Conservation (phyloP, 2,888 invertebrate species). For the Polietes domitor region DNA sequence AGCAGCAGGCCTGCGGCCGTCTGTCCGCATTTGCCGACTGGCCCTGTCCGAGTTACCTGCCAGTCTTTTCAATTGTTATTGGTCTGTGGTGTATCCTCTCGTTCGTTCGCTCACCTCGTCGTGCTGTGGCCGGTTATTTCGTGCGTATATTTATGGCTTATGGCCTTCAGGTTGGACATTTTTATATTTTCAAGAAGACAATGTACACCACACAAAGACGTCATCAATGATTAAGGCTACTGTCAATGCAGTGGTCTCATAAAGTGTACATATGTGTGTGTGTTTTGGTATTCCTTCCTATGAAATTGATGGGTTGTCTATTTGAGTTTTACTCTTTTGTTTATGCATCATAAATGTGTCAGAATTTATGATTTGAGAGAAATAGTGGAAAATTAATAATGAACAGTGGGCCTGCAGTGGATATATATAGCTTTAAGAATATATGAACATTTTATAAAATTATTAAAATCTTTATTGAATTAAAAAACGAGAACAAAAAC, state of each 20-base stretch:
- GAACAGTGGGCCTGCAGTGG: background rate
- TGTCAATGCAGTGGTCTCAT: conserved; percentile 46
- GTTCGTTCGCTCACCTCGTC: background rate
- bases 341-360: conserved; percentile 66
- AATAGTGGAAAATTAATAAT: conserved; percentile 19
- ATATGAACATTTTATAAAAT: too few species aligned
- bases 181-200: conserved; percentile 60
- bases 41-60: conserved; percentile 5
- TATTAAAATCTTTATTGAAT: too few species aligned
- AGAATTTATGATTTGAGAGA: conserved; percentile 55
- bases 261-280: background rate
- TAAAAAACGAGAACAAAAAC: too few species aligned
- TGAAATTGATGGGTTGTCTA: conserved; percentile 16
- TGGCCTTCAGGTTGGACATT: conserved; percentile 46
- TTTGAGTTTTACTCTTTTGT: conserved; percentile 39
- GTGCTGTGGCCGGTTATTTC: background rate
- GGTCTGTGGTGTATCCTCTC: conserved; percentile 19
- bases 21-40: background rate
- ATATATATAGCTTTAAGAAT: too few species aligned
- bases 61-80: conserved; percentile 14
- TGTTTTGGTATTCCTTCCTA: background rate
- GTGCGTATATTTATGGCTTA: conserved; percentile 27
- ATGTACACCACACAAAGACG: conserved; percentile 42
- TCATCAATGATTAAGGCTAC: conserved; percentile 62
- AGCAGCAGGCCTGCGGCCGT: background rate